phyloP scores from a whole-genome alignment of 1,140 invertebrate species.

The Trachymyrmex septentrionalis region DNA sequence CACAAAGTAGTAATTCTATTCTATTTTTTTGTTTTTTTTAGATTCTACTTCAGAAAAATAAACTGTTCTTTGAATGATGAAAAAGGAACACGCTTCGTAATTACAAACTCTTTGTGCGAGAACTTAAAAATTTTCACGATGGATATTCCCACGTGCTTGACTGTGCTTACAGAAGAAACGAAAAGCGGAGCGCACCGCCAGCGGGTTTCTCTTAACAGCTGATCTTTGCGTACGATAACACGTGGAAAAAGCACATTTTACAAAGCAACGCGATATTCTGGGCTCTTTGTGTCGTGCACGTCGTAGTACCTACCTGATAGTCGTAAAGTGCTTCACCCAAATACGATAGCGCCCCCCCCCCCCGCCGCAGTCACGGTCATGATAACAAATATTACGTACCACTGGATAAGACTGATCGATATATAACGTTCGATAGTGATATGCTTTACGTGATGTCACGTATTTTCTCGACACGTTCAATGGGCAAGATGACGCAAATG shows the following conservation, averaged over 20 bases:
- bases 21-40: not conserved
- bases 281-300: slow-evolving; percentile 43
- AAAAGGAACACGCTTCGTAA: not conserved
- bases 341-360: slow-evolving; percentile 21
- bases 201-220: slow-evolving; percentile 41
- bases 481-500: slow-evolving; percentile 17
- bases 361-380: slow-evolving; percentile 1
- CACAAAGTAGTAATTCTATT: not conserved
- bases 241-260: slow-evolving; percentile 60
- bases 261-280: slow-evolving; percentile 44
- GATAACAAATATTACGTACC: slow-evolving; percentile 58
- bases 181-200: slow-evolving; percentile 29
- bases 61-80: not conserved
- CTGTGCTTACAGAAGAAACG: not conserved
- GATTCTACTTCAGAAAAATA: not conserved
- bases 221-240: slow-evolving; percentile 48
- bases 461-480: slow-evolving; percentile 37
- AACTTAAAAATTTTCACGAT: not conserved
- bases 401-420: slow-evolving; percentile 54
- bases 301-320: slow-evolving; percentile 54
- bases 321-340: slow-evolving; percentile 46
- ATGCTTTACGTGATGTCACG: not conserved
- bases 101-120: not conserved
- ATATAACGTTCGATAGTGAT: slow-evolving; percentile 5
- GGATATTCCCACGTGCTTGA: not conserved